Evolutionary conservation across 2,113 vertebrate species (phyloP).

Genomic region (Clarias macrocephalus): DNA sequence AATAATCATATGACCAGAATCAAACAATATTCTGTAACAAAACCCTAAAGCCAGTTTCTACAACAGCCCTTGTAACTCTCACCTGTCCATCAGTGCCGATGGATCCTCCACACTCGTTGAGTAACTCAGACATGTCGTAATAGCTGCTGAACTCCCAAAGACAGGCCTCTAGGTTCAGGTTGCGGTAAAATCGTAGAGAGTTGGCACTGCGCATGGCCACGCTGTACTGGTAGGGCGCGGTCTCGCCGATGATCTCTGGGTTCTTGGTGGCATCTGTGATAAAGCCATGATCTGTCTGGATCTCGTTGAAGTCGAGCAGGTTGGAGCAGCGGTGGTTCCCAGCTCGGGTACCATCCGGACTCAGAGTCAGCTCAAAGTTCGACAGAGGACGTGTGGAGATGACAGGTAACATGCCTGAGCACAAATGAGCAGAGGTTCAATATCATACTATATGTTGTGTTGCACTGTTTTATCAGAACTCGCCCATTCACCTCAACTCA

Average conservation of each 20-base stretch:
- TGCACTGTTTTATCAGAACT: background rate
- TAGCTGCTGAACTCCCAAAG: constrained; percentile 85
- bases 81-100: constrained; percentile 85
- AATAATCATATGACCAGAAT: background rate
- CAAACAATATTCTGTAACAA: background rate
- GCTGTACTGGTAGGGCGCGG: constrained; percentile 78
- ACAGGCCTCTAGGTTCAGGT: constrained; percentile 83
- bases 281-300: constrained; percentile 80
- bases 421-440: background rate
- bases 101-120: constrained; percentile 64
- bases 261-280: constrained; percentile 78
- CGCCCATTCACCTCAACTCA: background rate
- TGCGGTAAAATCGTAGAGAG: constrained; percentile 82
- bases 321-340: constrained; percentile 85
- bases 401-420: constrained; percentile 80
- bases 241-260: constrained; percentile 78
- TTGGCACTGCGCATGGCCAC: constrained; percentile 68
- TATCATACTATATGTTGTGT: background rate
- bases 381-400: constrained; percentile 78
- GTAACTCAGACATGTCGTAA: constrained; percentile 84
- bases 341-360: constrained; percentile 77
- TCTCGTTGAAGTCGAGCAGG: constrained; percentile 81
- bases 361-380: constrained; percentile 82
- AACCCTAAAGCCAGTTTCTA: background rate
- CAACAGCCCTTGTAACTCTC: background rate